Conservation (phyloP, 2,113 vertebrate species). For the Lycaon pictus region DNA sequence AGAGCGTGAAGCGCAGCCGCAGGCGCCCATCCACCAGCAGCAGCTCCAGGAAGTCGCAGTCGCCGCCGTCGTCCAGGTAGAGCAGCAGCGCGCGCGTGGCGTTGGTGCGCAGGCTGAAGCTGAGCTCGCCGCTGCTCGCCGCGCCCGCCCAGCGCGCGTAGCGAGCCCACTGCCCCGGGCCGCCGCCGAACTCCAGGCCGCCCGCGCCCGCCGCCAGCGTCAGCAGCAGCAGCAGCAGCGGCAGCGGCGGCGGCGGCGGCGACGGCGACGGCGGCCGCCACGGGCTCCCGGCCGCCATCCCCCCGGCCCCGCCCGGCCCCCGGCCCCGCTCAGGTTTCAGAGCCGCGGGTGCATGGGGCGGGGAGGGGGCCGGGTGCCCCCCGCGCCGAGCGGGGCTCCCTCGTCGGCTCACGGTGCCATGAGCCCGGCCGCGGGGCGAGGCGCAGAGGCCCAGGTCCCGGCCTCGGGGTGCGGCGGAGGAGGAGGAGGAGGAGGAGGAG, state of each 20-base stretch:
- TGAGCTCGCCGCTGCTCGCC: slow-evolving; percentile 92
- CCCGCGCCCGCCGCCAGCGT: slow-evolving; percentile 79
- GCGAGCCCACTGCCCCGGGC: slow-evolving; percentile 96
- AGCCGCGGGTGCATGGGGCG: slow-evolving; percentile 79
- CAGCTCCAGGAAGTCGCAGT: slow-evolving; percentile 97
- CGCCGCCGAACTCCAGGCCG: slow-evolving; percentile 94
- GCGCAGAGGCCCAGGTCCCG: slow-evolving; percentile 16
- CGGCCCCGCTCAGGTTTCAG: slow-evolving; percentile 80
- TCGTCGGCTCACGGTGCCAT: slow-evolving; percentile 77
- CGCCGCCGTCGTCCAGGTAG: slow-evolving; percentile 95
- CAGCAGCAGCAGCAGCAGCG: slow-evolving; percentile 74
- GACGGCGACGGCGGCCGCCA: slow-evolving; percentile 48
- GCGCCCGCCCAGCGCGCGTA: slow-evolving; percentile 94
- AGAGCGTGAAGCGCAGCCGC: slow-evolving; percentile 94
- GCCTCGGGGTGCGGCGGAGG: neutral
- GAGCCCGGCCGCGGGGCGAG: slow-evolving; percentile 18
- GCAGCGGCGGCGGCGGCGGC: neutral
- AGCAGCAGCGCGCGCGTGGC: slow-evolving; percentile 93
- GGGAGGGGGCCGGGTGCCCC: slow-evolving; percentile 77
- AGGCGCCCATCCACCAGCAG: slow-evolving; percentile 92
- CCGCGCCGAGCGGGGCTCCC: slow-evolving; percentile 72
- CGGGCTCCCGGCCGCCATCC: slow-evolving; percentile 69
- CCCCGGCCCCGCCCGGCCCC: slow-evolving; percentile 79
- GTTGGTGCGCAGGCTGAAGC: slow-evolving; percentile 95
- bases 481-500: too few species aligned